Conservation (phyloP, 2,797 vertebrate genomes). For the Propithecus deckenii region DNA sequence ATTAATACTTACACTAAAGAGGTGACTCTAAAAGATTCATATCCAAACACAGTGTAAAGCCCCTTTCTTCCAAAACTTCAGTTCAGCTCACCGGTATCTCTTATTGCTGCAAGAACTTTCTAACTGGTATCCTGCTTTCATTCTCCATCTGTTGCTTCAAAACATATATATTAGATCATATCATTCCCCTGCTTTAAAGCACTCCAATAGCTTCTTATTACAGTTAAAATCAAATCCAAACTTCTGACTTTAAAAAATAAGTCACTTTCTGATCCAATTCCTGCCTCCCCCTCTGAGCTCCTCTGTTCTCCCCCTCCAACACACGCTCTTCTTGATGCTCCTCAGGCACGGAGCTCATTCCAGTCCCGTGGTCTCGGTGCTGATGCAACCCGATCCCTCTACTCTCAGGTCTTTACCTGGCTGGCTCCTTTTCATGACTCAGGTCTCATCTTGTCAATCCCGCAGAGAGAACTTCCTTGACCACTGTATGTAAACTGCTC, state of each 20-base stretch:
- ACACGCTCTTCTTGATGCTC: neutral
- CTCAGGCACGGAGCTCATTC: neutral
- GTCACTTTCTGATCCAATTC: neutral
- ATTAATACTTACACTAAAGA: neutral
- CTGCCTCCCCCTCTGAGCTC: neutral
- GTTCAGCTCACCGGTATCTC: neutral
- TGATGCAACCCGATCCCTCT: neutral
- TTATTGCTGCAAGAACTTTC: neutral
- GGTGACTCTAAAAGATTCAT: neutral
- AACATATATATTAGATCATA: neutral
- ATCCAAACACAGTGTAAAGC: neutral
- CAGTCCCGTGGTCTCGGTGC: neutral
- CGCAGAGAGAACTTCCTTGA: neutral
- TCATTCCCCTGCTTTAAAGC: neutral
- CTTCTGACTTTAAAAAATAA: neutral
- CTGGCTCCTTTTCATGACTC: neutral
- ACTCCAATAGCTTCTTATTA: neutral
- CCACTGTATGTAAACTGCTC: neutral
- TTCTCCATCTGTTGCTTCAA: neutral
- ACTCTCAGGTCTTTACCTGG: neutral
- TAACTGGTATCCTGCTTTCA: neutral
- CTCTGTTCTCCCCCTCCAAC: neutral
- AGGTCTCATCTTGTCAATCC: neutral
- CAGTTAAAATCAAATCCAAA: neutral
- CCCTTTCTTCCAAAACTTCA: neutral